Percentiles rank a stretch among this genome's conserved stretches.
These are phyloP conservation scores for Pogonomyrmex barbatus DNA, from an alignment of 1,140 invertebrate species.

Conservation along the genomic window DNA sequence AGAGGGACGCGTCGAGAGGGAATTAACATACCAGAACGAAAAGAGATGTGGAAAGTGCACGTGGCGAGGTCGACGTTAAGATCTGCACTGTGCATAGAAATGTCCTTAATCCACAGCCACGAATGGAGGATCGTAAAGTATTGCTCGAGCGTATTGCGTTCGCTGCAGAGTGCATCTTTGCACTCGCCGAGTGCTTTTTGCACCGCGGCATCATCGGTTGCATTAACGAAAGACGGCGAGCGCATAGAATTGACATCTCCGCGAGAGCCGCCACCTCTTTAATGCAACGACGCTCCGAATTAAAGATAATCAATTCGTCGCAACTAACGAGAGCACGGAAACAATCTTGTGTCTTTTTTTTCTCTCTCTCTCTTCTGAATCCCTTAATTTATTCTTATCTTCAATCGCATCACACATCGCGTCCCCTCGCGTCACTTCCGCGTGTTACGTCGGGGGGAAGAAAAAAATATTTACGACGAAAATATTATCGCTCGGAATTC, in stretches of 20 bases:
- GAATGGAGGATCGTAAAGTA: not conserved
- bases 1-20: not conserved
- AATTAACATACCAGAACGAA: not conserved
- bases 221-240: not conserved
- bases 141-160: not conserved
- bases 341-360: not conserved
- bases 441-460: not conserved
- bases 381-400: not conserved
- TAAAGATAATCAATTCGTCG: slow-evolving; percentile 22
- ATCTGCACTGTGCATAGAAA: not conserved
- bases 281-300: not conserved
- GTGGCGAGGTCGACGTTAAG: not conserved
- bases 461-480: slow-evolving; percentile 20
- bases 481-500: not conserved
- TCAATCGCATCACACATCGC: not conserved
- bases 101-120: slow-evolving; percentile 3
- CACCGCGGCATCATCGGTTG: not conserved
- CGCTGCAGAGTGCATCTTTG: not conserved
- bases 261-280: too few relatives aligned
- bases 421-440: slow-evolving; percentile 28
- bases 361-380: not conserved
- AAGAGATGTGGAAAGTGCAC: slow-evolving; percentile 3
- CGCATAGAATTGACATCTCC: not conserved
- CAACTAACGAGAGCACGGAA: not conserved
- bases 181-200: not conserved